Evolutionary conservation across 2,888 invertebrate genomes (phyloP).

Genomic region (Leptopterna dolabrata): DNA sequence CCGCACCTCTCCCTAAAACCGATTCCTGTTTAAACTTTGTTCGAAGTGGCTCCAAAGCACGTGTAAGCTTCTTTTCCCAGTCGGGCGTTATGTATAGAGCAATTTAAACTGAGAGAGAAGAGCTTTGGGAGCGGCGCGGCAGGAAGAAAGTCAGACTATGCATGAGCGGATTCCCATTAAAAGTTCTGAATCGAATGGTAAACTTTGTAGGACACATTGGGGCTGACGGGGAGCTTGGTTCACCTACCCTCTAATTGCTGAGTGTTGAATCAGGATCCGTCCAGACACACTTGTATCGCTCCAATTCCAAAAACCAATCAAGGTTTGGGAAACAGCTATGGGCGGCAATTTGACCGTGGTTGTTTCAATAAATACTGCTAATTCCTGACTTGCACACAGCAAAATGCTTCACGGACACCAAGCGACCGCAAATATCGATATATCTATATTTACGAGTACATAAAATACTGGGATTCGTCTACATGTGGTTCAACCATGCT

Average conservation of each 20-base stretch:
- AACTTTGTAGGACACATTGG: constrained; percentile 41
- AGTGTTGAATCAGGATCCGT: neutral
- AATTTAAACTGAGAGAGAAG: neutral
- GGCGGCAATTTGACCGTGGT: too few species aligned
- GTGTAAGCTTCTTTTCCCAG: neutral
- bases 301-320: constrained; percentile 6
- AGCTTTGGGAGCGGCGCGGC: neutral
- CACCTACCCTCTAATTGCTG: constrained; percentile 26
- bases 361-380: too few species aligned
- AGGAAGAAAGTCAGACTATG: constrained; percentile 36
- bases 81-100: constrained; percentile 29
- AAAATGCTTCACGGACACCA: too few species aligned
- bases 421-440: too few species aligned
- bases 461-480: too few species aligned
- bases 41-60: neutral
- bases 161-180: constrained; percentile 45
- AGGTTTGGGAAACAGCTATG: neutral
- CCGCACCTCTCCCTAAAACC: neutral
- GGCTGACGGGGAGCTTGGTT: neutral
- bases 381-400: too few species aligned
- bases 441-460: too few species aligned
- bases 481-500: too few species aligned
- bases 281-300: constrained; percentile 1
- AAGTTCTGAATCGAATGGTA: constrained; percentile 44
- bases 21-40: neutral